Evolutionary conservation across 2,113 vertebrate species (phyloP).

Genomic region (Pteronura brasiliensis): DNA sequence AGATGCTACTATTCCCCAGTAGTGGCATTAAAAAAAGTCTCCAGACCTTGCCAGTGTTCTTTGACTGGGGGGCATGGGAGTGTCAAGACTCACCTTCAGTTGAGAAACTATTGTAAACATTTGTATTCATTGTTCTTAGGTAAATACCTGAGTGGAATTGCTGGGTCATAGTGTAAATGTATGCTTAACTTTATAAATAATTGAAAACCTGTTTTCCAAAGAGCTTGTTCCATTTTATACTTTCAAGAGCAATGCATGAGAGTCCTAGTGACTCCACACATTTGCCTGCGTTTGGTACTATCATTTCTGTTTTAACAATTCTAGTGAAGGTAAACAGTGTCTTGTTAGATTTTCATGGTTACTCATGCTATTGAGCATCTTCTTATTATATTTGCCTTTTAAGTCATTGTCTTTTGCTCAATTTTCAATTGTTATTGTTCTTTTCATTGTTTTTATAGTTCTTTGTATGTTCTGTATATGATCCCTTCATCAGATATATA

Average conservation of each 20-base stretch:
- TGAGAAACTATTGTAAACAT: not conserved
- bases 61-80: not conserved
- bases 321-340: not conserved
- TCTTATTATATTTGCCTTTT: not conserved
- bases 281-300: not conserved
- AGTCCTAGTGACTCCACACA: not conserved
- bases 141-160: not conserved
- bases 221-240: not conserved
- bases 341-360: not conserved
- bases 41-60: not conserved
- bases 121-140: not conserved
- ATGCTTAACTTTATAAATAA: not conserved
- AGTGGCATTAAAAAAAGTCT: not conserved
- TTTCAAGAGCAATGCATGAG: not conserved
- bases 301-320: not conserved
- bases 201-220: not conserved
- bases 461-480: not conserved
- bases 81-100: not conserved
- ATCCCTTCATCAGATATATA: not conserved
- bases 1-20: not conserved
- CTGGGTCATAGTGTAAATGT: not conserved
- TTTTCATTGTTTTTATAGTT: conserved; percentile 17
- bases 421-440: not conserved
- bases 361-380: not conserved
- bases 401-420: not conserved